phyloP scores from a whole-genome alignment of 2,888 invertebrate species.

The Acanthosepion esculentum region DNA sequence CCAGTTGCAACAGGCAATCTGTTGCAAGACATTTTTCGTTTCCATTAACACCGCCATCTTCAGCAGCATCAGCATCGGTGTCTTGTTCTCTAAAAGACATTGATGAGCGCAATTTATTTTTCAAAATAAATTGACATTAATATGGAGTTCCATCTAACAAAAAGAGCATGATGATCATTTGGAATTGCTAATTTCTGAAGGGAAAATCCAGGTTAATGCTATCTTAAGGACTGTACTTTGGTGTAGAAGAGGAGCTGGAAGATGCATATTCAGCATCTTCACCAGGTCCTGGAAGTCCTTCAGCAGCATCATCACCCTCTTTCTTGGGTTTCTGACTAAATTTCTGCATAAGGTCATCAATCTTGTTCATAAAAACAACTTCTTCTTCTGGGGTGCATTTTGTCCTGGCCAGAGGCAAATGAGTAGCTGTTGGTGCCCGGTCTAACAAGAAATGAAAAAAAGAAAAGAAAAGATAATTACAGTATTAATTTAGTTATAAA shows the following conservation, averaged over 20 bases:
- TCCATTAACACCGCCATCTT: not conserved
- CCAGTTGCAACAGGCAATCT: not conserved
- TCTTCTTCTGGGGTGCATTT: conserved; percentile 72
- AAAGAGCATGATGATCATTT: not conserved
- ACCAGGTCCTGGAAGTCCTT: conserved; percentile 6
- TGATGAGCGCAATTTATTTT: not conserved
- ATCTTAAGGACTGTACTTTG: conserved; percentile 25
- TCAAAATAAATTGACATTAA: not conserved
- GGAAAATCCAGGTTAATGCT: not conserved
- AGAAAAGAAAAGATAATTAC: not conserved
- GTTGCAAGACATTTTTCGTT: not conserved
- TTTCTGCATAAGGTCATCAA: conserved; percentile 63
- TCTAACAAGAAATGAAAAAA: conserved; percentile 64
- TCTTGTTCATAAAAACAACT: conserved; percentile 71
- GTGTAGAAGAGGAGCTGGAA: conserved; percentile 40
- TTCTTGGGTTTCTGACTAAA: conserved; percentile 52
- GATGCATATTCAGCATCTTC: conserved; percentile 42
- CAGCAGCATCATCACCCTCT: not conserved
- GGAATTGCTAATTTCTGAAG: not conserved
- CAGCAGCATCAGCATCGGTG: not conserved
- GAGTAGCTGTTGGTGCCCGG: conserved; percentile 73
- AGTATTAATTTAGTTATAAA: too few relatives aligned
- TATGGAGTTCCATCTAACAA: not conserved
- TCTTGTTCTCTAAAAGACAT: not conserved
- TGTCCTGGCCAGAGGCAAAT: conserved; percentile 77